Percentiles rank a stretch among this genome's conserved stretches.
phyloP scores from a whole-genome alignment of 2,113 vertebrate genomes.

The cat (Felis catus) region F.catus_Fca126_mat1.0 CM031423.1:82734001-82734500 shows the following conservation, averaged over 20 bases:
- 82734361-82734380: constrained; percentile 52
- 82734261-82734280: constrained; percentile 51
- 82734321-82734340: constrained; percentile 68
- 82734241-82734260: constrained; percentile 44
- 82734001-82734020: neutral
- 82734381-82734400: neutral
- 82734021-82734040: neutral
- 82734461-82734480: neutral
- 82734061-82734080: neutral
- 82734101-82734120: neutral
- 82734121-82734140: neutral
- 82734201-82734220: constrained; percentile 50
- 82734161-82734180: constrained; percentile 46
- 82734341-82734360: constrained; percentile 17
- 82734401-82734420: constrained; percentile 40
- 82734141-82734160: neutral
- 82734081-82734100: neutral
- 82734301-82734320: constrained; percentile 61
- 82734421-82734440: neutral
- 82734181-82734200: neutral
- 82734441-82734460: neutral
- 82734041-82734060: neutral
- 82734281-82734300: constrained; percentile 55
- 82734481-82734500: neutral
- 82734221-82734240: constrained; percentile 40